Conservation (phyloP, 2,113 vertebrate genomes). For the Oreotrochilus melanogaster region DNA sequence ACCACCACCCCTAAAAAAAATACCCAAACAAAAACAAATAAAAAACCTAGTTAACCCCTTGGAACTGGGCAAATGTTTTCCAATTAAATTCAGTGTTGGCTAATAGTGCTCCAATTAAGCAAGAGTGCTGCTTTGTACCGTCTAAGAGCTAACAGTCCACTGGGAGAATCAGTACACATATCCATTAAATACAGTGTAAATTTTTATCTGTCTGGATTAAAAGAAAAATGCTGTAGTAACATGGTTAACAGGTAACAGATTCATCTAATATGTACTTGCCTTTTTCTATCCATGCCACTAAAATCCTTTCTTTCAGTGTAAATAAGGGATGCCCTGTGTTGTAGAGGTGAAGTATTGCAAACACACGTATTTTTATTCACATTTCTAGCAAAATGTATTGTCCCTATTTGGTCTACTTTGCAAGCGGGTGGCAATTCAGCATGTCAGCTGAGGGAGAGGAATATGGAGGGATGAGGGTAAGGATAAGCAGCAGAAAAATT, state of each 20-base stretch:
- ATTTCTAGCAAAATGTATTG: not conserved
- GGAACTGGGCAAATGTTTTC: not conserved
- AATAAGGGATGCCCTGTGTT: not conserved
- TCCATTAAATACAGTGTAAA: not conserved
- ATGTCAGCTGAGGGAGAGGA: not conserved
- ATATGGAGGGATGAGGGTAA: not conserved
- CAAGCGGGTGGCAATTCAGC: not conserved
- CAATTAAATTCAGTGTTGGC: constrained; percentile 15
- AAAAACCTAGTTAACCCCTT: not conserved
- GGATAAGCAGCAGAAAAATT: not conserved
- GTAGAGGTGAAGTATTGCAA: not conserved
- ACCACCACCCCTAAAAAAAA: no score
- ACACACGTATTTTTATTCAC: not conserved
- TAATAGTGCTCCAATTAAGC: constrained; percentile 14
- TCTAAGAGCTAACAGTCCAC: not conserved
- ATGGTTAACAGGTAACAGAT: not conserved
- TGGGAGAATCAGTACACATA: not conserved
- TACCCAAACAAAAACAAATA: no score
- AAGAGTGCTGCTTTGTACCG: not conserved
- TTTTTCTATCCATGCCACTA: not conserved
- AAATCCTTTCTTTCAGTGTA: not conserved
- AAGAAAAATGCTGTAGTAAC: not conserved
- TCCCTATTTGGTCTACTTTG: not conserved
- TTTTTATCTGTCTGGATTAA: not conserved
- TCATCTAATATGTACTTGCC: not conserved